These are phyloP conservation scores for Syrrhaptes paradoxus DNA, from an alignment of 2,113 vertebrate genomes.

Conservation along the genomic window DNA sequence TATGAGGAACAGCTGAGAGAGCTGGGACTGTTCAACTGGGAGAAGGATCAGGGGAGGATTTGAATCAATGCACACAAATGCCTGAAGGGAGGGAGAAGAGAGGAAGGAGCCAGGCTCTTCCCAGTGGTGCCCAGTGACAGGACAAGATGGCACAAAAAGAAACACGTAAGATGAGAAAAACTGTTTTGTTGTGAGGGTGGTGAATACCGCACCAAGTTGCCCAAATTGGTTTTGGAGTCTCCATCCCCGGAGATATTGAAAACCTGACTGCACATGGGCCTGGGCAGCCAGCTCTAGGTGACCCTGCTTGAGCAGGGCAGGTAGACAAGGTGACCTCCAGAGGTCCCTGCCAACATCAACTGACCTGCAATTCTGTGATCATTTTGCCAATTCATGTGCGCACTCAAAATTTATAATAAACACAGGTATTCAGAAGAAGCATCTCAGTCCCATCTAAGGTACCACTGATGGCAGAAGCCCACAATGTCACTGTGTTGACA, in stretches of 20 bases:
- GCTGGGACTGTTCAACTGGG: neutral
- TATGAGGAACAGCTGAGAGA: neutral
- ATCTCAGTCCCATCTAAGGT: neutral
- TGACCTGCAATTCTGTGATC: neutral
- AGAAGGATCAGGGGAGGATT: neutral
- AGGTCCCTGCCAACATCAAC: neutral
- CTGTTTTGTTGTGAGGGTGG: neutral
- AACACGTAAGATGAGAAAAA: neutral
- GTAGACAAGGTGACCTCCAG: neutral
- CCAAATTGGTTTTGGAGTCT: neutral
- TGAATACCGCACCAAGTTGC: neutral
- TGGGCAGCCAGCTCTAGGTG: neutral
- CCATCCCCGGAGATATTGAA: neutral
- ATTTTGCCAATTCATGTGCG: neutral
- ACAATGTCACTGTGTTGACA: neutral
- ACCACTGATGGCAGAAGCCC: neutral
- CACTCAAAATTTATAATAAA: neutral
- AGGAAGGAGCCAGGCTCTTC: neutral
- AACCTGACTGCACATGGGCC: neutral
- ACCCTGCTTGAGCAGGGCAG: neutral
- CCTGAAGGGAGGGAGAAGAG: neutral
- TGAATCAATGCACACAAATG: neutral
- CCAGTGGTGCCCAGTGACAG: neutral
- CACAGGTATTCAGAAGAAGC: neutral
- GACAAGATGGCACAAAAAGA: neutral